These are phyloP conservation scores for Oxyruncus cristatus DNA, from an alignment of 2,113 vertebrate genomes.

Conservation along the genomic window DNA sequence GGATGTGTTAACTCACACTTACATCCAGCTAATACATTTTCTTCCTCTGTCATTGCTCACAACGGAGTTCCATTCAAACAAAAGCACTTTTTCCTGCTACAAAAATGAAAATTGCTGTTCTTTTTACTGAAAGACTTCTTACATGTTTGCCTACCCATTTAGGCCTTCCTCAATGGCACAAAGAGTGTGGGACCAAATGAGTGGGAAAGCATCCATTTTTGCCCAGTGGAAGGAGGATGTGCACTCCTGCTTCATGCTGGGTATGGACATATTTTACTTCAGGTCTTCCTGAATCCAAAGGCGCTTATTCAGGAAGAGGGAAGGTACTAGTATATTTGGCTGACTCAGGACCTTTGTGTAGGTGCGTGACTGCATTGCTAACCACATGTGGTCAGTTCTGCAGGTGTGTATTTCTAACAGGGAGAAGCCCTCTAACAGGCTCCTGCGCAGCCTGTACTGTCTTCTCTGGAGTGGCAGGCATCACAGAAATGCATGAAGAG, in stretches of 20 bases:
- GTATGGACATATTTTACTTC: neutral
- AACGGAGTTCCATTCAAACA: neutral
- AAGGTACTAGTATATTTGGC: neutral
- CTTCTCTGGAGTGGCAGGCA: neutral
- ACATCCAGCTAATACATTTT: neutral
- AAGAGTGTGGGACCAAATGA: neutral
- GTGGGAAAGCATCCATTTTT: neutral
- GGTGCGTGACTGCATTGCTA: fast-evolving
- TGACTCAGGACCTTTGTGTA: neutral
- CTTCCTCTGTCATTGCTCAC: neutral
- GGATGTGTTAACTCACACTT: fast-evolving
- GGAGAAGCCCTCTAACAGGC: no score
- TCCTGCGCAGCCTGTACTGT: neutral
- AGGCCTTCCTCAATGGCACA: neutral
- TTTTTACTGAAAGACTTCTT: neutral
- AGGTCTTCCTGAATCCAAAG: neutral
- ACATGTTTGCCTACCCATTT: neutral
- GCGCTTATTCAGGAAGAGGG: neutral
- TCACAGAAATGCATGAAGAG: neutral
- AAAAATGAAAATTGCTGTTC: neutral
- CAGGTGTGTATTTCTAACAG: neutral
- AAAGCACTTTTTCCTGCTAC: neutral
- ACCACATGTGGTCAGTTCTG: neutral
- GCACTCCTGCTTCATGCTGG: neutral
- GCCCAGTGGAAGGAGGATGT: neutral